Base-by-base conservation (phyloP, 2,797 vertebrate species). In the Catamblyrhynchus diadema region DNA sequence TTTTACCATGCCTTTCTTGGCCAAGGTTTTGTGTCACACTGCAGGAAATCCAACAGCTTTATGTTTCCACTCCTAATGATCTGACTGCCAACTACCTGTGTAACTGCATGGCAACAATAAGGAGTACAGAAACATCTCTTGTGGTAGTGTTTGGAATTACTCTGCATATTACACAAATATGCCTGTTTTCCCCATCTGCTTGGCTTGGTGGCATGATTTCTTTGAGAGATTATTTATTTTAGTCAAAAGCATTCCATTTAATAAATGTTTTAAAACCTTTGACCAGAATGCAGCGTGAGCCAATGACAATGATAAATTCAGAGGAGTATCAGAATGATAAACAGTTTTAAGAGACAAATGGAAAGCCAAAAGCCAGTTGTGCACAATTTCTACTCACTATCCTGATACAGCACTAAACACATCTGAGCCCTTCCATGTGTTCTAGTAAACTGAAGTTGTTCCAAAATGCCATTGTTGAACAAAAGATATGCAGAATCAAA, bases 1-100 rank as follows among this genome's bases (percentile, higher is more conserved):
- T 97, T 93, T 96, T 96, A 93, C 78, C 81, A 27, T 73, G 84
- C 57, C 75, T 57, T 94, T 96, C 37, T 70, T 79, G 83, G 81
- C 44, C 60, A 94, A 86, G 50, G 59, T 88, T 87, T 80, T 90
- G 79, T 78, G 82, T 81, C 56, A 70, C 33, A 35, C 66, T 37
- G 74, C 77, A 88, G 86, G 93, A 97, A 95, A 85, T 81, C 60
- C 77, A 93, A 62, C 67, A 66, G 83, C 87, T 89, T 77, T 88
- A 87, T 79, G 54, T 77, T 96, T 91, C 75, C 69, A 75, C 57
- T 94, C 53, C 64, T 89, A 84, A 95, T 81, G 57, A 95, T 65
- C 56, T 75, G 60, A 56, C 71, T 91, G 81, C 83, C 85, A 93
- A 79, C 75, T 91, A 95, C 95, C 89, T 86, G 81, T 91, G 80